A percentile compares a stretch with the other conserved stretches of the same genome.
Conservation (phyloP, 2,113 vertebrate genomes). For the Vulpes vulpes region DNA sequence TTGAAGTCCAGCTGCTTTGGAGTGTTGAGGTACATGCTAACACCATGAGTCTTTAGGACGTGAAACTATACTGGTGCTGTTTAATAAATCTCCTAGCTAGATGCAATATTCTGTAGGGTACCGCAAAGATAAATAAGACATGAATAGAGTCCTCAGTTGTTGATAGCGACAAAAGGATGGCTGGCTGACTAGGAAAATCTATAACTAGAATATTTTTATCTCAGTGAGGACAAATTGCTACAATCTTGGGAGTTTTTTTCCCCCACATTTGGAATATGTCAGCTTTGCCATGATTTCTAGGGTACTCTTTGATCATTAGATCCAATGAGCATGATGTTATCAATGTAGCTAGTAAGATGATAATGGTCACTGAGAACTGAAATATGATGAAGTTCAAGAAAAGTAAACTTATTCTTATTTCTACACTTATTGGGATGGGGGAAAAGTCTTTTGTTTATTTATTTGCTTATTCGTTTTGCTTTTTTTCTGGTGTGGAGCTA, state of each 20-base stretch:
- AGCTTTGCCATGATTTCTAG: not conserved
- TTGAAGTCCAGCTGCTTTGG: not conserved
- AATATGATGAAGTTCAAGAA: not conserved
- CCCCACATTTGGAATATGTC: not conserved
- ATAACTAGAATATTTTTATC: not conserved
- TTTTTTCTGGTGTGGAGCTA: not conserved
- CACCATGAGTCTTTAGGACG: not conserved
- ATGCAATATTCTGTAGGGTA: not conserved
- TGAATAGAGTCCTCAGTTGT: not conserved
- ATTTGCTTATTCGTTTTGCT: not conserved
- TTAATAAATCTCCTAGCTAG: not conserved
- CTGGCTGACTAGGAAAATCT: not conserved
- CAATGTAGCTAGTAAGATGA: not conserved
- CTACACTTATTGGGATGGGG: not conserved
- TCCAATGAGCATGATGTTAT: not conserved
- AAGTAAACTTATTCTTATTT: not conserved
- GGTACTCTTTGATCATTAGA: not conserved
- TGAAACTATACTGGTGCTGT: not conserved
- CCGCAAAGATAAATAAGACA: not conserved
- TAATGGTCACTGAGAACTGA: not conserved
- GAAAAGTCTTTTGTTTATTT: not conserved
- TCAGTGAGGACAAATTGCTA: not conserved
- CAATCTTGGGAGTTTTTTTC: not conserved
- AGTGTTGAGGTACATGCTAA: not conserved
- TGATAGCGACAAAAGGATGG: not conserved